These are phyloP conservation scores for Lingula anatina DNA, from an alignment of 2,888 invertebrate genomes.

Conservation along the genomic window DNA sequence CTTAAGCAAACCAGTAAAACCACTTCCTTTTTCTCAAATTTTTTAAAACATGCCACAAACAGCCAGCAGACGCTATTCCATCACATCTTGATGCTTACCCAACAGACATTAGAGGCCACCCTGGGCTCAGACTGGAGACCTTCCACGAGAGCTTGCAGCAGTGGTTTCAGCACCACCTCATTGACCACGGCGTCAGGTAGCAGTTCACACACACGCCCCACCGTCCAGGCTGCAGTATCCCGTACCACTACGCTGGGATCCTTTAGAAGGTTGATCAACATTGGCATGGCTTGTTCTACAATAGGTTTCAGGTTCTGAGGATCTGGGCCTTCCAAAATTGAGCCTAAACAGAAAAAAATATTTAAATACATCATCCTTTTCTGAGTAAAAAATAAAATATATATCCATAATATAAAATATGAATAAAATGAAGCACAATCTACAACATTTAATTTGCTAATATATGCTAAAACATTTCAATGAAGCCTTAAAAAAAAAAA, in stretches of 20 bases:
- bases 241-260: constrained; percentile 90
- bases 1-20: too few species aligned
- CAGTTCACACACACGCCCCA: constrained; percentile 95
- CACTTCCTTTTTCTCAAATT: too few species aligned
- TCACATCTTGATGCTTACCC: constrained; percentile 68
- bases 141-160: constrained; percentile 55
- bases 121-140: constrained; percentile 86
- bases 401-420: not conserved
- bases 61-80: too few species aligned
- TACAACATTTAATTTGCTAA: too few species aligned
- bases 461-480: too few species aligned
- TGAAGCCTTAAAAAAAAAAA: not conserved
- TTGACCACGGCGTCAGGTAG: constrained; percentile 92
- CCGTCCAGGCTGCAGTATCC: constrained; percentile 97
- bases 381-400: not conserved
- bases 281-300: constrained; percentile 95
- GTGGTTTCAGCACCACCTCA: constrained; percentile 69
- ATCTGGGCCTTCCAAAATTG: constrained; percentile 86
- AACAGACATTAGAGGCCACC: constrained; percentile 97
- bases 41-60: too few species aligned
- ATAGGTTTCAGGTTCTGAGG: constrained; percentile 80
- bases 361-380: too few species aligned
- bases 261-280: constrained; percentile 89
- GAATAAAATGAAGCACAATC: not conserved
- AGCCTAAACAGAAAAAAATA: constrained; percentile 49